phyloP scores from a whole-genome alignment of 2,113 vertebrate genomes.

The Rhizomys pruinosus region DNA sequence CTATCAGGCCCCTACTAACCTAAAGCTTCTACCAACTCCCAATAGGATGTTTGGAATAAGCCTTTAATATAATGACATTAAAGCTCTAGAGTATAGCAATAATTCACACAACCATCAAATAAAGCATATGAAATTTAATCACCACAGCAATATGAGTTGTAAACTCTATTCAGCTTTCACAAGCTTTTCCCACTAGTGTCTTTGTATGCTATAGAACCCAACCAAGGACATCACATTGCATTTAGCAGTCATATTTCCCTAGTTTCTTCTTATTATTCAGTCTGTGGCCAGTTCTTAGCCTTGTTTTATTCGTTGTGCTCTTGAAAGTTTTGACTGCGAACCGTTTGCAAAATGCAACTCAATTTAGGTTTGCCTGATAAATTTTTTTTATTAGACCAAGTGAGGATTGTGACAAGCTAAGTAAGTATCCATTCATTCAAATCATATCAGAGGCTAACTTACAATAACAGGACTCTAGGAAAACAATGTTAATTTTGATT shows the following conservation, averaged over 20 bases:
- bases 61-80: background rate
- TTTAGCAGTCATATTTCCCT: background rate
- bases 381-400: background rate
- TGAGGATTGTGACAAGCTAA: background rate
- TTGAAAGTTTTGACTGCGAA: background rate
- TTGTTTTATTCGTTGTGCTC: background rate
- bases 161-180: background rate
- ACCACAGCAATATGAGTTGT: too few relatives aligned
- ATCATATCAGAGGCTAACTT: background rate
- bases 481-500: background rate
- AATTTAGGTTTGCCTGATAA: background rate
- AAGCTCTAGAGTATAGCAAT: background rate
- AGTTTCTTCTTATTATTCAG: background rate
- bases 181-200: background rate
- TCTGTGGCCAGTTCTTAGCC: background rate
- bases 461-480: background rate
- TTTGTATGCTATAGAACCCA: background rate
- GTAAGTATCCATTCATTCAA: background rate
- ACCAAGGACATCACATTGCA: background rate
- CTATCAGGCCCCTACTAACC: too few relatives aligned
- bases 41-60: too few relatives aligned
- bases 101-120: background rate
- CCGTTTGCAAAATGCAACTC: background rate
- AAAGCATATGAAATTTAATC: background rate
- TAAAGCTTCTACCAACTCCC: background rate